Evolutionary conservation across 2,113 vertebrate species (phyloP).

Genomic region (Podiceps cristatus): DNA sequence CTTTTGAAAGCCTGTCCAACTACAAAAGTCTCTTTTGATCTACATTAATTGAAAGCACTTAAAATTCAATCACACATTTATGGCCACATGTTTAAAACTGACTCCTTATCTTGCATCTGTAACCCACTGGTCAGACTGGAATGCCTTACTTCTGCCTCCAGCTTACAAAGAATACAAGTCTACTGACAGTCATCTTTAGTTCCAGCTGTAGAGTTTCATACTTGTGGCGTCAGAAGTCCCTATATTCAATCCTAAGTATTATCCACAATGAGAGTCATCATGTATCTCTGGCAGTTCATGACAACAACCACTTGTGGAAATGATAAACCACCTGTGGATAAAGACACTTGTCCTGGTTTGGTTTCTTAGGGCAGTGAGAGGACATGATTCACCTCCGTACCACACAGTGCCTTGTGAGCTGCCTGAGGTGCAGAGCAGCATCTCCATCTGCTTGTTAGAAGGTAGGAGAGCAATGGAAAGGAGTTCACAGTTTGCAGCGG

Average conservation of each 20-base stretch:
- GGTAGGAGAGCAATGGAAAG: not conserved
- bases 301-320: not conserved
- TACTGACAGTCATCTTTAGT: not conserved
- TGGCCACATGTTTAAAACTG: not conserved
- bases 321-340: rapidly evolving
- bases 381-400: not conserved
- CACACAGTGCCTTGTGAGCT: not conserved
- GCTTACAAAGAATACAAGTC: not conserved
- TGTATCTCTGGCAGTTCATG: rapidly evolving
- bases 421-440: not conserved
- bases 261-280: not conserved
- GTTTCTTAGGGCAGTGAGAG: not conserved
- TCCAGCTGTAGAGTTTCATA: not conserved
- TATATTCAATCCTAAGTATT: not conserved
- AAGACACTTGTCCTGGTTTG: not conserved
- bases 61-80: constrained; percentile 37
- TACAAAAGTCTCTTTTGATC: constrained; percentile 49
- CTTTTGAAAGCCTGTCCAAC: constrained; percentile 48
- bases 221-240: not conserved
- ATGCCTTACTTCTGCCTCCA: not conserved
- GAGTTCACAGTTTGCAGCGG: not conserved
- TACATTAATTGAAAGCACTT: constrained; percentile 38
- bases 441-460: not conserved
- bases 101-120: not conserved
- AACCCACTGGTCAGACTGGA: not conserved